phyloP scores from a whole-genome alignment of 2,113 vertebrate genomes.

The Rhabdomys dilectus region DNA sequence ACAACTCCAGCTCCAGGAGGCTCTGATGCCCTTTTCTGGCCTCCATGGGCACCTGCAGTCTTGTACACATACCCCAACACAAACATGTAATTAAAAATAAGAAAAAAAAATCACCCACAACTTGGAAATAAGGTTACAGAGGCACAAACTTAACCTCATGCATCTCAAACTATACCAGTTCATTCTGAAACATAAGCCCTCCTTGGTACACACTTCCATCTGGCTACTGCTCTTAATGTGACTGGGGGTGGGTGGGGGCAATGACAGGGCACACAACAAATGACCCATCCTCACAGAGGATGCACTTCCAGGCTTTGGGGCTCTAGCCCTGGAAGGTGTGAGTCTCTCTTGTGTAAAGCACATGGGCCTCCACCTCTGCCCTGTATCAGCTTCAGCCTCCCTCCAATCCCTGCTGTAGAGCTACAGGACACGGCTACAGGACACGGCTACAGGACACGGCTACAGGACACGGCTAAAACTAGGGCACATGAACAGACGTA shows the following conservation, averaged over 20 bases:
- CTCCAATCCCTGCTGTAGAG: background rate
- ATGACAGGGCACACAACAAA: background rate
- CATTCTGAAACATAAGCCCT: background rate
- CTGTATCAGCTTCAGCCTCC: background rate
- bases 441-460: background rate
- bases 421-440: no score
- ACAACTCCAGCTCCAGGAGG: background rate
- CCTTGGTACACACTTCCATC: background rate
- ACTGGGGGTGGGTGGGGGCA: background rate
- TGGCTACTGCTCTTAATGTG: background rate
- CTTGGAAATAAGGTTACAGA: background rate
- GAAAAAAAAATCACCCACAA: background rate
- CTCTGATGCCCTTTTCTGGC: background rate
- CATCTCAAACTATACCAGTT: background rate
- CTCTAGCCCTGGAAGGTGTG: background rate
- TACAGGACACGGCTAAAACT: no score
- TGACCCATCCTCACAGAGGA: background rate
- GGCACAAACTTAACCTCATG: no score
- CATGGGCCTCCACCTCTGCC: background rate
- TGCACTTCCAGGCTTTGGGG: background rate
- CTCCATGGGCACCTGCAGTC: no score
- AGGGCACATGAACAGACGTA: background rate
- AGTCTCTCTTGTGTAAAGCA: background rate
- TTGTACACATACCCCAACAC: background rate
- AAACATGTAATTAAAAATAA: background rate